Base-by-base conservation (phyloP, 2,797 vertebrate species). In the Melopsittacus undulatus region DNA sequence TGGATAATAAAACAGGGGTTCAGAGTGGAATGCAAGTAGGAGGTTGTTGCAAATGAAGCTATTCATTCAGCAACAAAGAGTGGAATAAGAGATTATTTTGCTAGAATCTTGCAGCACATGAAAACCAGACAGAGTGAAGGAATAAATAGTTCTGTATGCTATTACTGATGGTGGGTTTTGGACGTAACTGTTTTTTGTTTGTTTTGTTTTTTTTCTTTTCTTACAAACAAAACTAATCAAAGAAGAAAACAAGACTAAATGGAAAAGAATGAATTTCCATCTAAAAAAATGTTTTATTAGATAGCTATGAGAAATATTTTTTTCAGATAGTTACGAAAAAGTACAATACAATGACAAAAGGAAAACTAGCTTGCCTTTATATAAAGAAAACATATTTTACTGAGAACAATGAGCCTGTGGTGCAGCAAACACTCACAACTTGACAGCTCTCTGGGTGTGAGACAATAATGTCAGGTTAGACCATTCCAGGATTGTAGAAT, bases 31-130 rank as follows among this genome's bases (percentile, higher is more conserved):
- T 78, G 57, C 45, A 91, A 87, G 68, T 49, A 74, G 68, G 43
- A 75, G 46, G 61, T 67, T 92, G 66, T 62, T 94, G 70, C 59
- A 96, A 97, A 96, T 93, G 40, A 93, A 76, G 40, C 36, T 51
- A 79, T 90, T 88, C 57, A 77, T 93, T 91, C 34, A 59, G 67
- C 49, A 83, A 66, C 14, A 79, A 63, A 66, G 90, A 57, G 19
- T 19, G 8, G 42, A 89, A 66, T 29, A 85, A 0, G 1, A 77
- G 13, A 54, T 66, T 68, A 75, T 87, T 91, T 90, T 92, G 13
- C 46, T 82, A 89, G 49, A 91, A 67, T 77, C 23, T 84, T 83
- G 32, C 9, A 67, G 10, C 8, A 56, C 16, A 61, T 79, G 20
- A 56, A 79, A 92, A 75, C 8, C 23, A 42, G 22, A 36, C 11